Conservation (phyloP, 2,113 vertebrate genomes). For the Amphiprion ocellaris region DNA sequence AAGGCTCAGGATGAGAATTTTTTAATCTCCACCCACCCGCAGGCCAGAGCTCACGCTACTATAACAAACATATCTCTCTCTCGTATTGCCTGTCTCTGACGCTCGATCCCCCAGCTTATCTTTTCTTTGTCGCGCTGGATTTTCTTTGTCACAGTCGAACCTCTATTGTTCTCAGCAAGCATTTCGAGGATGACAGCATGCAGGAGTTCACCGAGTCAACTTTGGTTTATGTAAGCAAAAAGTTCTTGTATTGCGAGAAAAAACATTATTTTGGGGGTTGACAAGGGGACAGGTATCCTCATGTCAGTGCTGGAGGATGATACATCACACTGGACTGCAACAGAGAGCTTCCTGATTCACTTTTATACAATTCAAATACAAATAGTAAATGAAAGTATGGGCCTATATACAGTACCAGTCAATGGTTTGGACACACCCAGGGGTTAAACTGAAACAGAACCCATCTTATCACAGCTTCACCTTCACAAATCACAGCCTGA, state of each 20-base stretch:
- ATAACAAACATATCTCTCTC: conserved; percentile 26
- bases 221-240: conserved; percentile 1
- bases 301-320: neutral
- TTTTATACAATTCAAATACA: neutral
- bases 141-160: conserved; percentile 29
- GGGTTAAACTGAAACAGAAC: too few species aligned
- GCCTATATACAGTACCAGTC: too few species aligned
- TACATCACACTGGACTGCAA: neutral
- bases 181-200: conserved; percentile 13
- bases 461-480: too few species aligned
- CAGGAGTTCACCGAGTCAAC: neutral
- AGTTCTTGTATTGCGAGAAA: neutral
- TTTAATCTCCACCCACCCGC: conserved; percentile 55
- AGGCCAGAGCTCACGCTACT: conserved; percentile 32
- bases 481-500: too few species aligned
- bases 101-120: conserved; percentile 31
- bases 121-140: conserved; percentile 9
- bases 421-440: too few species aligned
- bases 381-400: too few species aligned
- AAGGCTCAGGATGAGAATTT: conserved; percentile 48
- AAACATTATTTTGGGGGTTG: neutral
- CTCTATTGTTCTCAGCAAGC: conserved; percentile 34
- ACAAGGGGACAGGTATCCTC: neutral
- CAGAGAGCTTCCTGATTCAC: neutral
- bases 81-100: conserved; percentile 8